Conservation (phyloP, 2,113 vertebrate species). For the Puntigrus tetrazona region DNA sequence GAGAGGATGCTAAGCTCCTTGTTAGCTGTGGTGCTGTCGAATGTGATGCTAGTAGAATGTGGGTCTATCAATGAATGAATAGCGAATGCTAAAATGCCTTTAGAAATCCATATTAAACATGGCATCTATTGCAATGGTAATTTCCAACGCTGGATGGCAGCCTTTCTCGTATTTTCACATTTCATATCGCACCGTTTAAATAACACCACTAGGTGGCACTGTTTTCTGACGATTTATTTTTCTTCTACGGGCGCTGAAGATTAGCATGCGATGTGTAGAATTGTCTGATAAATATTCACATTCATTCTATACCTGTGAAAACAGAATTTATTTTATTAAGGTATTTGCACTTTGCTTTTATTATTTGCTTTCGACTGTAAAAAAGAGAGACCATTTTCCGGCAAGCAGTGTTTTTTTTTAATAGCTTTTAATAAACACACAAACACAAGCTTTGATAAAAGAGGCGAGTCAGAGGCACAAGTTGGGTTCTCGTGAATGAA, state of each 20-base stretch:
- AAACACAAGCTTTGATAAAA: constrained; percentile 46
- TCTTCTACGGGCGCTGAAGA: background rate
- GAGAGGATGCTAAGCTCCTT: background rate
- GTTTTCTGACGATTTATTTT: background rate
- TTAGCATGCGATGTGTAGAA: background rate
- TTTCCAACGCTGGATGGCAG: constrained; percentile 19
- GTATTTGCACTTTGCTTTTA: background rate
- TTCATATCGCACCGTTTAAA: background rate
- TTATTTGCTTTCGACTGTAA: background rate
- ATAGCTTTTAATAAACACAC: constrained; percentile 58
- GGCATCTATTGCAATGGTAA: background rate
- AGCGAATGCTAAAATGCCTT: background rate
- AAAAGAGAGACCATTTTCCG: constrained; percentile 9
- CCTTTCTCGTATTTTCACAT: background rate
- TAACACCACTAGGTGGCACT: constrained; percentile 9
- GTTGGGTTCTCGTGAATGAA: background rate
- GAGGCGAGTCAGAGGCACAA: constrained; percentile 31
- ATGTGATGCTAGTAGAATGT: background rate
- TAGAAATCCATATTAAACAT: background rate
- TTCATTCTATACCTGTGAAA: too few relatives aligned
- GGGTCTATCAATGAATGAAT: background rate
- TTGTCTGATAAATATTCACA: too few relatives aligned
- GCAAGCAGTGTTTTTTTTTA: constrained; percentile 46
- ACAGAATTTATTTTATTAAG: too few relatives aligned
- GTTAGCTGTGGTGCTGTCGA: background rate